These are phyloP conservation scores for Neoitamus cyanurus DNA, from an alignment of 2,888 invertebrate genomes.

Conservation along the genomic window DNA sequence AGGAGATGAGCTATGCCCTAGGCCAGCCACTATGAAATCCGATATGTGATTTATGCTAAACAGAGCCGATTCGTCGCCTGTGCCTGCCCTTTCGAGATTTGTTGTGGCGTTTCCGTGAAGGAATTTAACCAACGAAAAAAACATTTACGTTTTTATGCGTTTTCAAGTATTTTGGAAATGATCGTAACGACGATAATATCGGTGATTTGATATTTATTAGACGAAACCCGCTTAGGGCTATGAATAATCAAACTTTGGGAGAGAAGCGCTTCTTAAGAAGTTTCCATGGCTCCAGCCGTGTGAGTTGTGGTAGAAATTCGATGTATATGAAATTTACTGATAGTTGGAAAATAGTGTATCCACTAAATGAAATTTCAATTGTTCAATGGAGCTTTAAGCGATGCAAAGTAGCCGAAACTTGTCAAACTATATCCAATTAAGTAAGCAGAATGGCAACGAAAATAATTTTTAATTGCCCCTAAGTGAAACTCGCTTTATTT, in stretches of 20 bases:
- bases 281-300: background rate
- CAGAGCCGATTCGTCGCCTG: slow-evolving; percentile 41
- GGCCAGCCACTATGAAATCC: slow-evolving; percentile 33
- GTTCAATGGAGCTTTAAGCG: too few relatives aligned
- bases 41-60: slow-evolving; percentile 51
- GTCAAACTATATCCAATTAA: background rate
- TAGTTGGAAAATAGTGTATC: too few relatives aligned
- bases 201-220: background rate
- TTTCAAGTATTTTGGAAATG: background rate
- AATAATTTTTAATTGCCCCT: background rate
- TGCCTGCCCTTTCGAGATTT: background rate
- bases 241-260: background rate
- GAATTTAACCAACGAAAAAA: slow-evolving; percentile 2
- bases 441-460: background rate
- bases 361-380: too few relatives aligned
- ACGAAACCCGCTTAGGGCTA: background rate
- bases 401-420: too few relatives aligned
- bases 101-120: slow-evolving; percentile 17
- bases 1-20: slow-evolving; percentile 12
- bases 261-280: background rate
- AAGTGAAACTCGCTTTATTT: background rate
- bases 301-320: background rate
- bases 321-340: background rate
- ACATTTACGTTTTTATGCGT: background rate
- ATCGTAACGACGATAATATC: background rate